Evolutionary conservation across 2,888 invertebrate genomes (phyloP), one percentile per base, ranked within the genome.

Genomic region (Aphidoletes aphidimyza): DNA sequence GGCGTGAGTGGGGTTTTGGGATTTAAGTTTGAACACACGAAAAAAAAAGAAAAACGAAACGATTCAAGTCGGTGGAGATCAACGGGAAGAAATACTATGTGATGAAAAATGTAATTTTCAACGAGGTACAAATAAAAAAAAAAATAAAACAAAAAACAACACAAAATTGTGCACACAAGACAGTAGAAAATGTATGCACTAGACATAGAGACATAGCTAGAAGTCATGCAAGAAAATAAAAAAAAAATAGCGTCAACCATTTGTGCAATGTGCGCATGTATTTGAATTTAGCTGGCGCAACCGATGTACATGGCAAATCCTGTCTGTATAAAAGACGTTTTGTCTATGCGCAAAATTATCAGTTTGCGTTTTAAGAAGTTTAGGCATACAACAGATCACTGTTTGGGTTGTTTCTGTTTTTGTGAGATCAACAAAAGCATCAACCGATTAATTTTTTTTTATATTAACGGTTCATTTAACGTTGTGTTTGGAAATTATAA

Each of bases 241-340:
- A n/a, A n/a, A n/a, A n/a, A 54, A 22, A 47, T 47, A 54, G 26
- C 69, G 69, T 30, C 69, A 69, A 30, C 54, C 69, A n/a, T 19
- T 69, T 69, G 69, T 26, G n/a, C 30, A n/a, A 69, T 69, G 69
- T 69, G 69, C 14, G 30, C 30, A 14, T 69, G 69, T 69, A 69
- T 69, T 30, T 30, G 69, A 30, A 34, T 69, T 69, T 47, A 22
- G 69, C 14, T 69, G 34, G 69, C 34, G 69, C 69, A 69, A 17
- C 22, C 1, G 0, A 69, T 30, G 54, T 22, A 69, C 69, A 69
- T 30, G 11, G 30, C 69, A 69, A 69, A 69, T 69, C 69, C 69
- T 69, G 69, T 90, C 69, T 69, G 69, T 90, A 89, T 89, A 90
- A 89, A 90, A 90, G 89, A 88, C 88, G 88, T 90, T 90, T 90